Evolutionary conservation across 2,113 vertebrate species (phyloP), one percentile per base, ranked within the genome.

Genomic region (Thymallus thymallus): DNA sequence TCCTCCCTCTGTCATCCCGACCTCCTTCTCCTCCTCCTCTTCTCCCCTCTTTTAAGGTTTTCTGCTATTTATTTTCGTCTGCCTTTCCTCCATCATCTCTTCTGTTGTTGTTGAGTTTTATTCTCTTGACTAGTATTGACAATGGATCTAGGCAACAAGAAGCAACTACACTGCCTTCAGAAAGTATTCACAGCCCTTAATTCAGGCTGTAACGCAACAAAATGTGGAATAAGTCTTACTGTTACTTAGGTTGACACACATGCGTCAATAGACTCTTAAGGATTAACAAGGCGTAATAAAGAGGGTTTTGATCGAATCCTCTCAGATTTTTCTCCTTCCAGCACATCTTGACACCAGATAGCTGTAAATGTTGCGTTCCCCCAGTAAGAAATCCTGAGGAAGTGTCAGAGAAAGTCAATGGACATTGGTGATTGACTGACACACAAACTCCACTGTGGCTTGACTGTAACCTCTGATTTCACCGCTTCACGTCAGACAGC

Each of bases 361-460:
- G 22, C 22, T 2, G n/a, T 24, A 61, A 61, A 61, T 18, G 18
- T 66, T 26, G 30, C 26, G 3, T 30, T 29, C 20, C 64, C 56
- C 69, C 81, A 79, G 73, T 81, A 82, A 81, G 60, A 61, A 24
- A 24, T 7, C 22, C 13, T 0, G 22, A 23, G 22, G 60, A 24
- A 86, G 72, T 71, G 73, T 6, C 61, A 23, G 30, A 41, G 35
- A 41, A 41, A 41, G 35, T 41, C 9, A 41, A 12, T 41, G 9
- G 35, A 10, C 35, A 41, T 10, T 41, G 9, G 35, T 41, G 35
- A 41, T 41, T 41, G 35, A 41, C 35, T 41, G 35, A 41, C 35
- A 41, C 35, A 41, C 35, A 51, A 5, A 51, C 48, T 14, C 4
- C 48, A 51, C 78, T 80, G 79, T 30, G 62, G 79, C 24, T 22